A percentile compares a stretch with the other conserved stretches of the same genome.
Conservation (phyloP, 2,113 vertebrate genomes). For the Macquaria ambigua region DNA sequence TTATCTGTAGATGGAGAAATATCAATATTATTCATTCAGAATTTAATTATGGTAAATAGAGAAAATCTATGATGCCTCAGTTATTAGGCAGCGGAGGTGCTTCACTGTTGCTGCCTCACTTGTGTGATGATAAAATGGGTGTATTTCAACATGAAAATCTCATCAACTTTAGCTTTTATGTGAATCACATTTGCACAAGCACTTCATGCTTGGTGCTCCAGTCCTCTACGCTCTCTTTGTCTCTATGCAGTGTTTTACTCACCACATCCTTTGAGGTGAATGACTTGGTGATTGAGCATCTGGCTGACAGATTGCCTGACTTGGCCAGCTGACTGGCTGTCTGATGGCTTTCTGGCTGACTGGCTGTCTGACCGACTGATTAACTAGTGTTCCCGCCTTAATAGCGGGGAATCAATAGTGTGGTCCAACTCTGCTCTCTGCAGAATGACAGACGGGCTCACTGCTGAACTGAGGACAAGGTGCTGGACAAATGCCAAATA, state of each 20-base stretch:
- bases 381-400: conserved; percentile 66
- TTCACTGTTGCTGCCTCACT: background rate
- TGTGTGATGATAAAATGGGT: background rate
- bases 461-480: conserved; percentile 40
- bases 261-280: conserved; percentile 31
- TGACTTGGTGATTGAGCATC: conserved; percentile 34
- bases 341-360: conserved; percentile 48
- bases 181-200: conserved; percentile 1
- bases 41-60: background rate
- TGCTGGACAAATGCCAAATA: conserved; percentile 38
- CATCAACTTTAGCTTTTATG: background rate
- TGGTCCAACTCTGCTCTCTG: conserved; percentile 48
- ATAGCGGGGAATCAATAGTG: conserved; percentile 68
- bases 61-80: background rate
- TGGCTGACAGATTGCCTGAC: conserved; percentile 29
- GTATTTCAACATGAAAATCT: background rate
- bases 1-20: background rate
- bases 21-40: background rate
- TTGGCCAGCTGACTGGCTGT: conserved; percentile 11
- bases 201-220: background rate
- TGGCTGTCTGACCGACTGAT: conserved; percentile 66
- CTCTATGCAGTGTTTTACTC: background rate
- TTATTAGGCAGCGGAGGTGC: background rate
- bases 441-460: conserved; percentile 49
- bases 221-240: background rate